A percentile compares a stretch with the other conserved stretches of the same genome.
Evolutionary conservation across 2,113 vertebrate genomes (phyloP).

Genomic region (Gambusia holbrooki): DNA sequence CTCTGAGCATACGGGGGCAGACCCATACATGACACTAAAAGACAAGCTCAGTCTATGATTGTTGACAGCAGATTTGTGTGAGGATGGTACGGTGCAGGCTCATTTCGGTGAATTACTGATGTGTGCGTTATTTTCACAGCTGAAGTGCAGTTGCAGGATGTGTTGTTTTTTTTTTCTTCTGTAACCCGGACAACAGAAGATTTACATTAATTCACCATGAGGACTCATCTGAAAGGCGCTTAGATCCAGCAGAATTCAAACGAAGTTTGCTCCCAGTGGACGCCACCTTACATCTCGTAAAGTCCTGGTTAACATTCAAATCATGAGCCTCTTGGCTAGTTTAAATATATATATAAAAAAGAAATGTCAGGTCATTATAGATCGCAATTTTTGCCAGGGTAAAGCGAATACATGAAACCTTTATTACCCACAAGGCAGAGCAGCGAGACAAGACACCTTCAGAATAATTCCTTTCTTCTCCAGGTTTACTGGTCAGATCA

Average conservation of each 20-base stretch:
- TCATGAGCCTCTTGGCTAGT: slow-evolving; percentile 75
- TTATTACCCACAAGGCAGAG: slow-evolving; percentile 84
- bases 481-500: slow-evolving; percentile 75
- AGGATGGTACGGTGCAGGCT: slow-evolving; percentile 2
- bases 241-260: slow-evolving; percentile 61
- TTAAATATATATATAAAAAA: slow-evolving; percentile 75
- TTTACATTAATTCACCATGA: slow-evolving; percentile 49
- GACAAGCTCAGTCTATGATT: slow-evolving; percentile 35
- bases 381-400: slow-evolving; percentile 79
- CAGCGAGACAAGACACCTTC: slow-evolving; percentile 73
- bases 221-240: slow-evolving; percentile 32
- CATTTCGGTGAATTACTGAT: slow-evolving; percentile 6
- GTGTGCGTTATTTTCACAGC: slow-evolving; percentile 12
- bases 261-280: slow-evolving; percentile 52
- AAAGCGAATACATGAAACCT: slow-evolving; percentile 86
- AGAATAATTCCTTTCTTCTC: slow-evolving; percentile 77
- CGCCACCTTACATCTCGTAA: slow-evolving; percentile 60
- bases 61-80: slow-evolving; percentile 31
- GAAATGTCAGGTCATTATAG: slow-evolving; percentile 85
- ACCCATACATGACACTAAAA: slow-evolving; percentile 29
- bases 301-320: slow-evolving; percentile 80
- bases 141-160: slow-evolving; percentile 10
- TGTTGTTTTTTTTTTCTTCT: slow-evolving; percentile 17
- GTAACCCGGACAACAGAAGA: slow-evolving; percentile 15
- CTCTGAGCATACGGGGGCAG: slow-evolving; percentile 33